These are phyloP conservation scores for Scaptodrosophila lebanonensis DNA, from an alignment of 1,140 invertebrate species.

Conservation along the genomic window DNA sequence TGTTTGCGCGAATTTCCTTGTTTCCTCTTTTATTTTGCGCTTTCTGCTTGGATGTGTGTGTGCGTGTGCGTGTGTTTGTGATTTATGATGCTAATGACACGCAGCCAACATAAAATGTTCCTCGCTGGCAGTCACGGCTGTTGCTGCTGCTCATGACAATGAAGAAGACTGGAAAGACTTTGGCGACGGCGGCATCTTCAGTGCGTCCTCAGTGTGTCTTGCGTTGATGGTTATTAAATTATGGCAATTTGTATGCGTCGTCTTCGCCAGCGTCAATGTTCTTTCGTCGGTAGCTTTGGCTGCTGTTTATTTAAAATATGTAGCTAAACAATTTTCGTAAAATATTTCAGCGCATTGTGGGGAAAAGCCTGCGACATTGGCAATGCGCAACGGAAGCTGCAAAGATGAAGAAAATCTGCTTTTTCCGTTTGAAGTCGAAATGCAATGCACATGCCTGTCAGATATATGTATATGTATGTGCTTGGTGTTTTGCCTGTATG, in stretches of 20 bases:
- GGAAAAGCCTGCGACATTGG: constrained; percentile 47
- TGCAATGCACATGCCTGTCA: constrained; percentile 19
- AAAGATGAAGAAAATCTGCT: constrained; percentile 69
- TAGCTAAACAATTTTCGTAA: constrained; percentile 65
- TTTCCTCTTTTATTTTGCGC: constrained; percentile 23
- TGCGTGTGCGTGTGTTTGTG: constrained; percentile 52
- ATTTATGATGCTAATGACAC: constrained; percentile 76
- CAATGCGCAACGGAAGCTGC: constrained; percentile 53
- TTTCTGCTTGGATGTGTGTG: constrained; percentile 13
- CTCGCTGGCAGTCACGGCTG: constrained; percentile 14
- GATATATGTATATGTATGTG: not conserved
- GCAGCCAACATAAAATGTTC: constrained; percentile 41
- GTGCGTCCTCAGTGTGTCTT: constrained; percentile 15
- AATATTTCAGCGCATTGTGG: constrained; percentile 49
- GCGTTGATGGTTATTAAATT: constrained; percentile 74
- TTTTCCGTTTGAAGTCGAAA: constrained; percentile 61
- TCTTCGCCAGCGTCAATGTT: constrained; percentile 17
- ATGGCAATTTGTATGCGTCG: constrained; percentile 72
- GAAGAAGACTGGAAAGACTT: not conserved
- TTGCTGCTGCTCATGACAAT: constrained; percentile 6
- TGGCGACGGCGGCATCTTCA: not conserved
- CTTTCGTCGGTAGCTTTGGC: constrained; percentile 15
- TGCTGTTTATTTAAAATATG: constrained; percentile 71
- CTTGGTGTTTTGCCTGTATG: no score
- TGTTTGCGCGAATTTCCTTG: constrained; percentile 50